A percentile compares a stretch with the other conserved stretches of the same genome.
These are phyloP conservation scores for Catharus ustulatus DNA, from an alignment of 2,797 vertebrate species.

Conservation along the genomic window DNA sequence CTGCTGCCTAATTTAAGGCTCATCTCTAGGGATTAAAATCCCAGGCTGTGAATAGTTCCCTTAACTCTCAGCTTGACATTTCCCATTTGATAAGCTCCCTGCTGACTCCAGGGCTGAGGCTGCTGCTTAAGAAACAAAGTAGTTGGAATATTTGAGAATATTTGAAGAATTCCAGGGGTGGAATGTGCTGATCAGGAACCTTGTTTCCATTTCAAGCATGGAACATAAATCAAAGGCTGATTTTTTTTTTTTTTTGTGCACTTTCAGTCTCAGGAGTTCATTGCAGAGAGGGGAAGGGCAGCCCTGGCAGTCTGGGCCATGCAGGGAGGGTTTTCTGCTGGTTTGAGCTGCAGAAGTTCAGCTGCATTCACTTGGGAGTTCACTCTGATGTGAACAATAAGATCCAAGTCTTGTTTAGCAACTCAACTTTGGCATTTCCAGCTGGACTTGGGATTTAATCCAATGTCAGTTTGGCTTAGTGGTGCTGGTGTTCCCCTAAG, in stretches of 20 bases:
- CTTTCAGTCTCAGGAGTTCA: fast-evolving
- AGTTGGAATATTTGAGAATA: background rate
- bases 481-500: background rate
- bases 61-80: background rate
- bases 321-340: background rate
- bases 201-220: background rate
- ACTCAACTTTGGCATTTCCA: fast-evolving
- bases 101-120: background rate
- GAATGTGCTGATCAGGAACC: background rate
- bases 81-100: background rate
- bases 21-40: background rate
- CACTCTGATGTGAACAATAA: fast-evolving
- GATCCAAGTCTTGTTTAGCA: background rate
- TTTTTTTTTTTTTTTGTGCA: background rate
- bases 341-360: background rate
- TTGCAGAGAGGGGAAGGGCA: background rate
- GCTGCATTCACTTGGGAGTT: background rate
- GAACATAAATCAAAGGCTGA: fast-evolving
- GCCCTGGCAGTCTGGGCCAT: fast-evolving
- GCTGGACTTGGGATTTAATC: background rate
- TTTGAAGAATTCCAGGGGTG: background rate
- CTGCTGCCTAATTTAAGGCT: background rate
- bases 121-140: background rate
- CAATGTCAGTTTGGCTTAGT: fast-evolving
- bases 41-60: background rate